phyloP scores from a whole-genome alignment of 2,113 vertebrate species.

The Electrona antarctica region DNA sequence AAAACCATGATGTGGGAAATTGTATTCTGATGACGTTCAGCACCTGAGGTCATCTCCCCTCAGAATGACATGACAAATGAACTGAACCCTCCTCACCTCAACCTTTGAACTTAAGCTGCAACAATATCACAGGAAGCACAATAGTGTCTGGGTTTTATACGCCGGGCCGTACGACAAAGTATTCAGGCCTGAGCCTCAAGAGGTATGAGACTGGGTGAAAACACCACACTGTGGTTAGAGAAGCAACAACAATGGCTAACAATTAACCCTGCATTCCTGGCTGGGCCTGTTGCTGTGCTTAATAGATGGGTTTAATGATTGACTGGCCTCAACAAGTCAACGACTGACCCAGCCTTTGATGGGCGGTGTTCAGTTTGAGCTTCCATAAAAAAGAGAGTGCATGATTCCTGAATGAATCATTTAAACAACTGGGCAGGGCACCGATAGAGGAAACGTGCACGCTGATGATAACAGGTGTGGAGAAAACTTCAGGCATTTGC shows the following conservation, averaged over 20 bases:
- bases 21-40: not conserved
- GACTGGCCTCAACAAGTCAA: constrained; percentile 63
- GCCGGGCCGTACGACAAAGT: not conserved
- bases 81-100: constrained; percentile 10
- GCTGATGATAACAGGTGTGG: constrained; percentile 69
- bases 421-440: constrained; percentile 54
- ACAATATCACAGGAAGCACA: constrained; percentile 43
- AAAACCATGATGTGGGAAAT: not conserved
- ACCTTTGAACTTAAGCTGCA: constrained; percentile 20
- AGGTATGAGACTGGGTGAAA: constrained; percentile 47
- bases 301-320: constrained; percentile 74
- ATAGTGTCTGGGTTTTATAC: constrained; percentile 7
- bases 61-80: not conserved
- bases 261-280: constrained; percentile 73
- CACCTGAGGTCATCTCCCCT: not conserved
- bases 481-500: constrained; percentile 47
- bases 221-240: constrained; percentile 44
- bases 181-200: constrained; percentile 39
- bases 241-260: constrained; percentile 67
- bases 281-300: constrained; percentile 58
- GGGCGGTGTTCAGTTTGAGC: constrained; percentile 52
- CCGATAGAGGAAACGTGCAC: constrained; percentile 47
- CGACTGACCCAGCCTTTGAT: constrained; percentile 41
- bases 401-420: constrained; percentile 63
- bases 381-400: constrained; percentile 64